Evolutionary conservation across 1,140 invertebrate genomes (phyloP).

Genomic region (Calephelis nemesis): DNA sequence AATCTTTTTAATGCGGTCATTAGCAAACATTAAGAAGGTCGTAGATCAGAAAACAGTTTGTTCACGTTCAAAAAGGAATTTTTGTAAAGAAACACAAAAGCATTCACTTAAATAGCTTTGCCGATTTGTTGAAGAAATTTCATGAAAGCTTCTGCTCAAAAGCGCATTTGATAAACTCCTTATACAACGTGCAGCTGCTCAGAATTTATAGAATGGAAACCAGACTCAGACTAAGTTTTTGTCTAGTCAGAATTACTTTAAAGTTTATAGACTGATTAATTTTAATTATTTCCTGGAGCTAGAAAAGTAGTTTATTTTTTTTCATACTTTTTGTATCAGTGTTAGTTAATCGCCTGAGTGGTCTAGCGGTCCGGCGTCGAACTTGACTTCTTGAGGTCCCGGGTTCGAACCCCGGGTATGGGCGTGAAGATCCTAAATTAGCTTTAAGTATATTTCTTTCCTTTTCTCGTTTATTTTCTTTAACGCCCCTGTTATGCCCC

Average conservation of each 20-base stretch:
- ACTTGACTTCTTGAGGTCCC: no score
- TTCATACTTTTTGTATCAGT: not conserved
- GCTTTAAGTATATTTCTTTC: no score
- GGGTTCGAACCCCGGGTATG: no score
- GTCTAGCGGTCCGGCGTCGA: no score
- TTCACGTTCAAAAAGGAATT: slow-evolving; percentile 13
- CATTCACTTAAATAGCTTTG: slow-evolving; percentile 16
- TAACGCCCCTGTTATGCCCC: no score
- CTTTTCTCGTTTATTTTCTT: no score
- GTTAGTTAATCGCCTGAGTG: no score
- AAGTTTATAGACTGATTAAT: not conserved
- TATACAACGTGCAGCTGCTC: slow-evolving; percentile 23
- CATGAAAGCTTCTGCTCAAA: slow-evolving; percentile 20
- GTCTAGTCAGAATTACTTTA: slow-evolving; percentile 3
- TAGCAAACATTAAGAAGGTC: slow-evolving; percentile 2
- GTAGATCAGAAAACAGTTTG: slow-evolving; percentile 13
- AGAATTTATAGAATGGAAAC: slow-evolving; percentile 21
- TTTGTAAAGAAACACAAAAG: slow-evolving; percentile 15
- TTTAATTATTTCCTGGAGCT: not conserved
- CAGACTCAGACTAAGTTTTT: not conserved
- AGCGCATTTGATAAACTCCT: slow-evolving; percentile 24
- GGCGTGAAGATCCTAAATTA: no score
- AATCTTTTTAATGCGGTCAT: slow-evolving; percentile 14
- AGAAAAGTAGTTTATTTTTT: not conserved
- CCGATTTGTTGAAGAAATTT: slow-evolving; percentile 19